A percentile compares a stretch with the other conserved stretches of the same genome.
These are phyloP conservation scores for Collichthys lucidus DNA, from an alignment of 2,113 vertebrate species.

Conservation along the genomic window DNA sequence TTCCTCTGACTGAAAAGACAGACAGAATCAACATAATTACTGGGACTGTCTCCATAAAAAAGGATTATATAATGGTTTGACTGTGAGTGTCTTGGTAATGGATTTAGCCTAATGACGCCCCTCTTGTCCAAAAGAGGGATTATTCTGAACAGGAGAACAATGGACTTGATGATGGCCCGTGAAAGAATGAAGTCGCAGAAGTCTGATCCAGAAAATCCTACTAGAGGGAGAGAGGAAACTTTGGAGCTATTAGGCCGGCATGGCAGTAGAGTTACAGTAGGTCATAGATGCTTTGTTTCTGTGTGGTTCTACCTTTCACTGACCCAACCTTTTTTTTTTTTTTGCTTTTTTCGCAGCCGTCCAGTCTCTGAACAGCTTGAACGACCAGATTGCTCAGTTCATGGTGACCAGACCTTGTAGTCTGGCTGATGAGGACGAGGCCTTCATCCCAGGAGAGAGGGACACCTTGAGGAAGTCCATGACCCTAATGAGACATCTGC, in stretches of 20 bases:
- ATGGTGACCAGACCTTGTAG: slow-evolving; percentile 89
- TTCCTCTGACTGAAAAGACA: slow-evolving; percentile 7
- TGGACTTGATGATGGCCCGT: background rate
- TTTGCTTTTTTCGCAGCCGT: slow-evolving; percentile 84
- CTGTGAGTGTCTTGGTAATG: slow-evolving; percentile 66
- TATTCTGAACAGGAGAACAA: slow-evolving; percentile 63
- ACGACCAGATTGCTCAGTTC: slow-evolving; percentile 95
- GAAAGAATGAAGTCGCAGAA: slow-evolving; percentile 51
- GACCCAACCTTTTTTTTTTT: background rate
- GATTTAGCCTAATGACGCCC: slow-evolving; percentile 76
- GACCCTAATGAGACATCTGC: slow-evolving; percentile 93
- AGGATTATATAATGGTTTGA: slow-evolving; percentile 53
- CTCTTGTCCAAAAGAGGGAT: slow-evolving; percentile 71
- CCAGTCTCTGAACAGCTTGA: slow-evolving; percentile 92
- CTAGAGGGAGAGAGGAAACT: slow-evolving; percentile 3
- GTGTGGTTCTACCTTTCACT: background rate
- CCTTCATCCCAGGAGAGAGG: slow-evolving; percentile 89
- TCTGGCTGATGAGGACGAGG: slow-evolving; percentile 86
- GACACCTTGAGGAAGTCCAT: slow-evolving; percentile 92
- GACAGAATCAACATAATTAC: slow-evolving; percentile 44
- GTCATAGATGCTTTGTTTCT: background rate
- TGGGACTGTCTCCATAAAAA: slow-evolving; percentile 37
- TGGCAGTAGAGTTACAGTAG: background rate
- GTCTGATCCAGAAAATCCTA: slow-evolving; percentile 42
- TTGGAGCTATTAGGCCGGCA: slow-evolving; percentile 1